These are phyloP conservation scores for Strigamia crassipes DNA, from an alignment of 2,888 invertebrate genomes.

Conservation along the genomic window DNA sequence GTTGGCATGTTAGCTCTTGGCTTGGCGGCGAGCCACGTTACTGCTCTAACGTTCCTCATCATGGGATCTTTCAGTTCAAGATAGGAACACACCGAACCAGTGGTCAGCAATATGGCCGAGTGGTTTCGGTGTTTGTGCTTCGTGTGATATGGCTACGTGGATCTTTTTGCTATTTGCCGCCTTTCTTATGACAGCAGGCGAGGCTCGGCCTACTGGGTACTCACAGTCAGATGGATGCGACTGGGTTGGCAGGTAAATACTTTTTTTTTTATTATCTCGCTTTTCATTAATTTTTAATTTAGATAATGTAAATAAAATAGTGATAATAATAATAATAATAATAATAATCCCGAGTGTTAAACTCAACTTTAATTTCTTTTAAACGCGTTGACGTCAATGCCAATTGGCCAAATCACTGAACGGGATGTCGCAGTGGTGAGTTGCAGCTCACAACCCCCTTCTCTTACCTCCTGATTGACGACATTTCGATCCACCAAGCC, in stretches of 20 bases:
- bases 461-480: conserved; percentile 5
- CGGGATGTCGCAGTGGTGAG: not conserved
- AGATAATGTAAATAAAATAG: too few species aligned
- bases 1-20: conserved; percentile 12
- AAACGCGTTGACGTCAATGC: conserved; percentile 20
- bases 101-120: conserved; percentile 18
- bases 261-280: not conserved
- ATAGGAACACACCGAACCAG: conserved; percentile 5
- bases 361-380: not conserved
- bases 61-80: not conserved
- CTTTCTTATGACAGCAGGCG: not conserved
- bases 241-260: conserved; percentile 36
- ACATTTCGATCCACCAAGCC: not conserved
- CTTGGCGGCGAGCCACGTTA: conserved; percentile 25
- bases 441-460: not conserved
- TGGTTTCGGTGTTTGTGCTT: conserved; percentile 23
- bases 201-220: conserved; percentile 9
- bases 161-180: conserved; percentile 6
- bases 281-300: not conserved
- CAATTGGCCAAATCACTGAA: conserved; percentile 9
- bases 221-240: conserved; percentile 39
- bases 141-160: conserved; percentile 26
- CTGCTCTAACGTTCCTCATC: not conserved
- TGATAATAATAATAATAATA: too few species aligned
- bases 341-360: not conserved